These are phyloP conservation scores for Drosophila parthenogenetica DNA, from an alignment of 2,888 invertebrate genomes.

Conservation along the genomic window DNA sequence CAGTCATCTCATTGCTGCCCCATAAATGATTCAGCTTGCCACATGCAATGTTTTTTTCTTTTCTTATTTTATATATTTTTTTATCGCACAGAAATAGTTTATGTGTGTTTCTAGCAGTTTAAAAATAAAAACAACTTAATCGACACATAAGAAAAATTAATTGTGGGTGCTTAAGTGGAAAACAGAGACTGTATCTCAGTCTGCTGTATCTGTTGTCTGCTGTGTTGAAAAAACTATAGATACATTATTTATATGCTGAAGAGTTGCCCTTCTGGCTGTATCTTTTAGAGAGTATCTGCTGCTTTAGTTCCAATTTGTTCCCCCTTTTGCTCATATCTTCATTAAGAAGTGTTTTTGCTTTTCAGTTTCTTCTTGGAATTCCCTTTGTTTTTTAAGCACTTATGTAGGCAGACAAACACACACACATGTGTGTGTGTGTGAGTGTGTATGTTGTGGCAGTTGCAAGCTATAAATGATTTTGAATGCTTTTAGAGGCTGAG, in stretches of 20 bases:
- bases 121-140: constrained; percentile 74
- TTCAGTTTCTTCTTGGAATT: constrained; percentile 49
- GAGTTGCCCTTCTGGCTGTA: constrained; percentile 11
- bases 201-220: constrained; percentile 7
- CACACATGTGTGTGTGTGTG: constrained; percentile 2
- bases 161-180: constrained; percentile 69
- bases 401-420: constrained; percentile 19
- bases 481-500: constrained; percentile 37
- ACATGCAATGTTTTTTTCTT: constrained; percentile 13
- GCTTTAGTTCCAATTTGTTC: constrained; percentile 5
- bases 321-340: constrained; percentile 51
- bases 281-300: background rate
- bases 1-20: constrained; percentile 1
- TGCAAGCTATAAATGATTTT: constrained; percentile 20
- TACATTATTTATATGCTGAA: constrained; percentile 16
- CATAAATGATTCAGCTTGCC: constrained; percentile 21
- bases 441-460: constrained; percentile 49
- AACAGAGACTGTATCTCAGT: constrained; percentile 5
- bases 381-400: constrained; percentile 44
- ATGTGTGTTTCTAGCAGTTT: constrained; percentile 26
- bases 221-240: constrained; percentile 29
- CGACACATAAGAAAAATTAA: constrained; percentile 68
- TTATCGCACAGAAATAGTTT: constrained; percentile 3
- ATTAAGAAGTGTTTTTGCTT: constrained; percentile 49
- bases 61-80: background rate